phyloP scores from a whole-genome alignment of 2,888 invertebrate genomes.

The Leptinotarsa tumamoca region DNA sequence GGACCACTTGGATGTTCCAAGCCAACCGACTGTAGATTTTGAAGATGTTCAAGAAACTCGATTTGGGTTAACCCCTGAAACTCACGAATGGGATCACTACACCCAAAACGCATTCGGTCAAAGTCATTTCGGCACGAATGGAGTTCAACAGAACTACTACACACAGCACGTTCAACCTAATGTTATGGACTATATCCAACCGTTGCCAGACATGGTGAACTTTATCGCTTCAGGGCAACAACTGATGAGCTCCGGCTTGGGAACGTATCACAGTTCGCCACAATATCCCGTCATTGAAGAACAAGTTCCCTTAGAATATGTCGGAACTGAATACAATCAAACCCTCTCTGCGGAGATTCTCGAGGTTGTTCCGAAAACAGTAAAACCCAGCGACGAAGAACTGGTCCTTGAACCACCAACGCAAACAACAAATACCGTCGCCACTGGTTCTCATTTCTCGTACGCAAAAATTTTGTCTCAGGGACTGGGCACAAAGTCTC shows the following conservation, averaged over 20 bases:
- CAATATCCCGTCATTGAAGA: constrained; percentile 31
- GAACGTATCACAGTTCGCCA: constrained; percentile 63
- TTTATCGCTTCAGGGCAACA: constrained; percentile 68
- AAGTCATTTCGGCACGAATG: constrained; percentile 27
- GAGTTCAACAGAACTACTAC: constrained; percentile 45
- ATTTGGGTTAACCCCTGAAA: constrained; percentile 35
- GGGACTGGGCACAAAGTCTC: constrained; percentile 68
- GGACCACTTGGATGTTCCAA: neutral
- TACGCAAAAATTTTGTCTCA: constrained; percentile 80
- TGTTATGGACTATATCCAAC: constrained; percentile 67
- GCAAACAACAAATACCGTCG: constrained; percentile 36
- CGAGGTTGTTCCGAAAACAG: neutral
- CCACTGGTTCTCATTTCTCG: constrained; percentile 67
- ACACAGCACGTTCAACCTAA: constrained; percentile 53
- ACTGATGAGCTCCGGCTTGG: constrained; percentile 67
- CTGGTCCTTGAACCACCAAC: constrained; percentile 38
- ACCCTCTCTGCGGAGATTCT: constrained; percentile 5
- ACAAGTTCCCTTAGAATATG: constrained; percentile 3
- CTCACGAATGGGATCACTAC: constrained; percentile 55
- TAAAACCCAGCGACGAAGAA: constrained; percentile 27
- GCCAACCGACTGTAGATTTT: neutral
- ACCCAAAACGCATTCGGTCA: constrained; percentile 49
- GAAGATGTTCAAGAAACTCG: constrained; percentile 28
- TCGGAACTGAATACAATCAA: neutral
- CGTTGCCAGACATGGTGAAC: constrained; percentile 68